Percentiles rank a stretch among this genome's conserved stretches.
Conservation (phyloP, 2,888 invertebrate genomes). For the Standfussiana lucernea region DNA sequence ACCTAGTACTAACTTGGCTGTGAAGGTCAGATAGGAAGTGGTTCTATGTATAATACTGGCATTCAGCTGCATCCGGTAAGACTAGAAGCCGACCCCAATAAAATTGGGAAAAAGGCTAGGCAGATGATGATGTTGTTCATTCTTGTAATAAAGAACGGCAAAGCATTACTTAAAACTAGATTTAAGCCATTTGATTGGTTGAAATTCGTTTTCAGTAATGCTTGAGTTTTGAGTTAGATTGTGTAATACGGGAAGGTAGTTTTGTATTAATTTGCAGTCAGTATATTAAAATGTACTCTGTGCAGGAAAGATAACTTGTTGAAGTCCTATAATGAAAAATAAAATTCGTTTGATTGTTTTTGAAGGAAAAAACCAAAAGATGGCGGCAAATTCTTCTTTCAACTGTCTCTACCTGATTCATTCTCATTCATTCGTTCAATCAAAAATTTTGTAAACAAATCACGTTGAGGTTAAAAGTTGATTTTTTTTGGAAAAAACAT, state of each 20-base stretch:
- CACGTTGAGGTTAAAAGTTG: conserved; percentile 53
- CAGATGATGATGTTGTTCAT: no score
- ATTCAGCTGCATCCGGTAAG: no score
- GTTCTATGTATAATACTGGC: no score
- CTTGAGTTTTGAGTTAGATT: neutral
- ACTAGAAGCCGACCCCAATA: no score
- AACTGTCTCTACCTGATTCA: conserved; percentile 26
- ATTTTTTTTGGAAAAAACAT: conserved; percentile 31
- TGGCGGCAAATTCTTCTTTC: conserved; percentile 51
- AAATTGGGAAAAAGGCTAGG: no score
- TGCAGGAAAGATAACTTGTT: neutral
- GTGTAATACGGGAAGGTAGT: no score
- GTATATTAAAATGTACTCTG: no score
- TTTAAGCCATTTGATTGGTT: neutral
- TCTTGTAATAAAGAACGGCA: neutral
- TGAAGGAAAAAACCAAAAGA: conserved; percentile 16
- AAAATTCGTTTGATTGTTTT: neutral
- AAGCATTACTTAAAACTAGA: neutral
- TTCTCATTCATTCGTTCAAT: conserved; percentile 19
- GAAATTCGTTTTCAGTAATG: neutral
- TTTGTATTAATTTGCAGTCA: neutral
- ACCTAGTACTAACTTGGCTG: no score
- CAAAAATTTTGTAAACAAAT: conserved; percentile 68
- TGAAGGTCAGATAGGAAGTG: no score
- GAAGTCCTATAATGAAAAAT: neutral